Evolutionary conservation across 1,140 invertebrate species (phyloP).

Genomic region (Antheraea pernyi): DNA sequence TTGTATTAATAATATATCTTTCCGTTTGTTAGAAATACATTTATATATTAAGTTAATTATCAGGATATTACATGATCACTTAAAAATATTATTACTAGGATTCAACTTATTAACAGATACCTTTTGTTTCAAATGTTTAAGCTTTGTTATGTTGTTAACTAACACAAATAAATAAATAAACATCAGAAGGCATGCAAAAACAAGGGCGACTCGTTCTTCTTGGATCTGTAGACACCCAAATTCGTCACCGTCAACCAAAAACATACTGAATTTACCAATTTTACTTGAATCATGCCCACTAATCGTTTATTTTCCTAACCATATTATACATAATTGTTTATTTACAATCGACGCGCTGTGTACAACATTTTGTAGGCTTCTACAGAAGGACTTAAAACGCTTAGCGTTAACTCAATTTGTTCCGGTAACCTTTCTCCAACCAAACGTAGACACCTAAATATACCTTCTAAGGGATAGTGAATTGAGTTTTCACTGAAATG

Average conservation of each 20-base stretch:
- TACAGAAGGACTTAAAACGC: neutral
- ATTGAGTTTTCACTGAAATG: neutral
- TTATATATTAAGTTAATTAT: too few species aligned
- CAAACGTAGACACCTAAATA: neutral
- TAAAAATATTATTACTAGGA: too few species aligned
- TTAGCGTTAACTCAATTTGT: conserved; percentile 3
- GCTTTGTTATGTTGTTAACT: too few species aligned
- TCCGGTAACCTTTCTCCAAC: neutral
- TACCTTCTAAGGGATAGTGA: neutral
- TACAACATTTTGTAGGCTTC: neutral
- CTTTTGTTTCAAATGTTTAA: too few species aligned
- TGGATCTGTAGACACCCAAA: too few species aligned
- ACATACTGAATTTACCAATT: neutral
- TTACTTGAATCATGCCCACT: neutral
- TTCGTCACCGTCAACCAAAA: neutral
- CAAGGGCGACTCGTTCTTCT: too few species aligned
- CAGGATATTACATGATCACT: too few species aligned
- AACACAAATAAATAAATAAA: too few species aligned
- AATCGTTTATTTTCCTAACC: neutral
- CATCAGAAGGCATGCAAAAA: too few species aligned
- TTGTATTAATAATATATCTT: too few species aligned
- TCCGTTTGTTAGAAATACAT: too few species aligned
- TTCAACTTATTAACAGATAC: too few species aligned
- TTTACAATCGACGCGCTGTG: neutral
- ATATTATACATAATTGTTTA: neutral